Evolutionary conservation across 2,888 invertebrate species (phyloP).

Genomic region (Aphidius colemani): DNA sequence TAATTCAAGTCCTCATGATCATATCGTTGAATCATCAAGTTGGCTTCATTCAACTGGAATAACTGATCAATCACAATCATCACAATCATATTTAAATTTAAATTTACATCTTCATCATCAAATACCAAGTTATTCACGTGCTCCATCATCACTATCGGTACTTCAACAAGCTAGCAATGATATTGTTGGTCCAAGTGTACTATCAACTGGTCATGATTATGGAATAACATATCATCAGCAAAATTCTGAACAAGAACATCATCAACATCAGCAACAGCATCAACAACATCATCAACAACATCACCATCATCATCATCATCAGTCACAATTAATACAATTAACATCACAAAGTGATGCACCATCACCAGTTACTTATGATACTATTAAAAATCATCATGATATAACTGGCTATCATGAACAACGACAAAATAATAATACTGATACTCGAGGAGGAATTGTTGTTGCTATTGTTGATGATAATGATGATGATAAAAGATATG

Average conservation of each 20-base stretch:
- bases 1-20: conserved; percentile 44
- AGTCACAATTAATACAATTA: conserved; percentile 48
- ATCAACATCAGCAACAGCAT: conserved; percentile 7
- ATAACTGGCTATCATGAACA: conserved; percentile 35
- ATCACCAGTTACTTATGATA: conserved; percentile 39
- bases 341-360: conserved; percentile 41
- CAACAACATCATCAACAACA: conserved; percentile 31
- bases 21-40: conserved; percentile 41
- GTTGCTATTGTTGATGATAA: conserved; percentile 41
- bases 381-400: conserved; percentile 48
- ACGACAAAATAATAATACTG: conserved; percentile 41
- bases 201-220: conserved; percentile 38
- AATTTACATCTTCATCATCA: conserved; percentile 58
- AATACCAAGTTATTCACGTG: conserved; percentile 45
- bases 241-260: conserved; percentile 23
- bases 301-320: conserved; percentile 41
- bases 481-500: conserved; percentile 48
- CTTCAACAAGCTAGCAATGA: conserved; percentile 65
- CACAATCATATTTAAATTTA: conserved; percentile 60
- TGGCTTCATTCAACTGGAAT: conserved; percentile 54
- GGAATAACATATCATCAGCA: conserved; percentile 46
- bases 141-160: conserved; percentile 66
- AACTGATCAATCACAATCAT: conserved; percentile 65
- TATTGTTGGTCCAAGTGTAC: conserved; percentile 62
- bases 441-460: conserved; percentile 1